These are phyloP conservation scores for Sander lucioperca DNA, from an alignment of 2,113 vertebrate genomes.

Conservation along the genomic window DNA sequence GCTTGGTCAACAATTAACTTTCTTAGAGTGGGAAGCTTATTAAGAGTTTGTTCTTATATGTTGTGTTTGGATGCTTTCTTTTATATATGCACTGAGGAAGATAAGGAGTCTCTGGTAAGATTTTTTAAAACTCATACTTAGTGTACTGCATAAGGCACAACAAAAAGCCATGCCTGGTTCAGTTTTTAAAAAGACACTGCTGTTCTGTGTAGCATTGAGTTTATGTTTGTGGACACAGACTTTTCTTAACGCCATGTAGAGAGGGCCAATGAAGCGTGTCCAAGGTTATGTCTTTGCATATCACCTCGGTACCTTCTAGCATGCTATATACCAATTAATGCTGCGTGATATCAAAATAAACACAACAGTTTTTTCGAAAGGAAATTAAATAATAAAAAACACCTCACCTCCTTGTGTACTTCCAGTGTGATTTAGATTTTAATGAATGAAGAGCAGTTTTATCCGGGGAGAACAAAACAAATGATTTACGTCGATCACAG, in stretches of 20 bases:
- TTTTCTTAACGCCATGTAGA: neutral
- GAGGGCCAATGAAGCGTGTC: conserved; percentile 16
- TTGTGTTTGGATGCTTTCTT: conserved; percentile 8
- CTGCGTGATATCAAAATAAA: conserved; percentile 1
- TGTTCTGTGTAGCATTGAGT: neutral
- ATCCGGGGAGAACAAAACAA: neutral
- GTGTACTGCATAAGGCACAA: conserved; percentile 41
- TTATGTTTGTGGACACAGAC: neutral
- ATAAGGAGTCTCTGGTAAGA: conserved; percentile 12
- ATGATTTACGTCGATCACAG: neutral
- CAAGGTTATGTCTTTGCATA: conserved; percentile 17
- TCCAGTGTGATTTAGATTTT: conserved; percentile 25
- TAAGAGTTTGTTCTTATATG: conserved; percentile 1
- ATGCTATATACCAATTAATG: neutral
- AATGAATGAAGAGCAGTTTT: conserved; percentile 10
- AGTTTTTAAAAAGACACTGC: neutral
- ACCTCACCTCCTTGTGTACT: neutral
- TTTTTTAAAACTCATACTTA: conserved; percentile 45
- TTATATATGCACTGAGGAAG: conserved; percentile 40
- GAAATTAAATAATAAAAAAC: neutral
- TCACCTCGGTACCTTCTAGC: neutral
- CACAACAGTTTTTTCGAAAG: conserved; percentile 9
- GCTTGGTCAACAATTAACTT: conserved; percentile 50
- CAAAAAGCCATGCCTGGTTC: neutral
- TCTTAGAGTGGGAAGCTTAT: conserved; percentile 28